Base-by-base conservation (phyloP, 2,797 vertebrate species). In the Pseudochromis fuscus region DNA sequence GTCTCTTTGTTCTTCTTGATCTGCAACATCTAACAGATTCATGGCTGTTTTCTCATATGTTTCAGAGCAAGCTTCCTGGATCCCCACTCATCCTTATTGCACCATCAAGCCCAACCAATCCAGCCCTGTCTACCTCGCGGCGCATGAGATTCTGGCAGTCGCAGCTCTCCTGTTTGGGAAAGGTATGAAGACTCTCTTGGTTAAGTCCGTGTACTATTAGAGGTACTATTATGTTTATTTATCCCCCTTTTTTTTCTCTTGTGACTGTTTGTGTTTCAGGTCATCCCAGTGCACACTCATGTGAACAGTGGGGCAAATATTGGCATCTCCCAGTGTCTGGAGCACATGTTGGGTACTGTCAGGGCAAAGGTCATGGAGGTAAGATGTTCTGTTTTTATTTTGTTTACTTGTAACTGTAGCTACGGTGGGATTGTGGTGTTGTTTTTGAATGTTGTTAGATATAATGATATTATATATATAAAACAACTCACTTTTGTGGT, bases 91-190 rank as follows among this genome's bases (percentile, higher is more conserved):
- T 99, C 83, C 94, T 99, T 49, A 94, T 99, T 4, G 96, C 96
- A 8, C 96, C 98, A 19, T 97, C 96, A 0, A 96, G 96, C 53
- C 97, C 97, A 2, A 95, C 95, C 48, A 96, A 94, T 81, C 95
- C 96, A 0, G 83, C 94, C 75, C 95, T 97, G 68, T 95, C 96
- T 52, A 94, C 96, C 10, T 97, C 97, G 2, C 95, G 97, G 0
- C 93, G 98, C 67, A 97, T 98, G 88, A 95, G 97, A 37, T 99
- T 99, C 92, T 99, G 98, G 98, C 97, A 99, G 82, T 98, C 98
- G 0, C 98, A 99, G 90, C 96, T 99, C 21, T 97, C 97, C 77
- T 99, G 97, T 82, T 90, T 99, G 60, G 98, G 97, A 74, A 99
- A 99, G 96, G 98, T 97, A 66, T 7, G 84, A 19, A 30, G 84